Evolutionary conservation across 2,888 invertebrate genomes (phyloP).

Genomic region (Leptura quadrifasciata): DNA sequence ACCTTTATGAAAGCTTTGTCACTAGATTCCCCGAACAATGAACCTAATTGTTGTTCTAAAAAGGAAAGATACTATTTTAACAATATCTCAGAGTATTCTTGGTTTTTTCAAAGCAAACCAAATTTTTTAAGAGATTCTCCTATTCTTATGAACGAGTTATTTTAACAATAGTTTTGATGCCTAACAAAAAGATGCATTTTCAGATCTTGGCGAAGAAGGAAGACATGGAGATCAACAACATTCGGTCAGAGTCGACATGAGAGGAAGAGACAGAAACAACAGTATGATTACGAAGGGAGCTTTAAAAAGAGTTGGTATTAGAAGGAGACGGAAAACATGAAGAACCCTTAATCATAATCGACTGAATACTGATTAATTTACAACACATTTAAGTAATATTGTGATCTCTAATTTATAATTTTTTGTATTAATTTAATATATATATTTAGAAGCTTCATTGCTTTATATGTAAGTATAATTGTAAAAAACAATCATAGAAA

Average conservation of each 20-base stretch:
- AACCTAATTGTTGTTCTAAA: no score
- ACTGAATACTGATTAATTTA: slow-evolving; percentile 50
- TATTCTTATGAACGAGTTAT: no score
- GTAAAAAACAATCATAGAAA: slow-evolving; percentile 51
- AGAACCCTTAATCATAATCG: slow-evolving; percentile 36
- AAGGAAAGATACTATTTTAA: no score
- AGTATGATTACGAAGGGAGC: slow-evolving; percentile 54
- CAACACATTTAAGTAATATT: slow-evolving; percentile 52
- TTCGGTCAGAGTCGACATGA: slow-evolving; percentile 57
- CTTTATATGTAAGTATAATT: slow-evolving; percentile 55
- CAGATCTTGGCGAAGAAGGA: slow-evolving; percentile 70
- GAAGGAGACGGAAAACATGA: slow-evolving; percentile 56
- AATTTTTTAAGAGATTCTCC: not conserved
- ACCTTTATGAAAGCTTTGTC: no score
- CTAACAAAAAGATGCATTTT: not conserved
- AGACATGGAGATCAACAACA: slow-evolving; percentile 66
- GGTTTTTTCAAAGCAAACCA: not conserved
- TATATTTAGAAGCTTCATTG: slow-evolving; percentile 53
- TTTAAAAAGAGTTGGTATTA: slow-evolving; percentile 57
- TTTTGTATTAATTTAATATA: slow-evolving; percentile 48
- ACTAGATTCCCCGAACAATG: no score
- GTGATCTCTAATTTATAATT: slow-evolving; percentile 62
- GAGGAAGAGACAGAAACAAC: slow-evolving; percentile 63
- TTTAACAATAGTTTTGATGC: not conserved
- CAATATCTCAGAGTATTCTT: not conserved